Percentiles rank a stretch among this genome's conserved stretches.
These are phyloP conservation scores for Amphipyra tragopoginis DNA, from an alignment of 2,888 invertebrate genomes.

Conservation along the genomic window DNA sequence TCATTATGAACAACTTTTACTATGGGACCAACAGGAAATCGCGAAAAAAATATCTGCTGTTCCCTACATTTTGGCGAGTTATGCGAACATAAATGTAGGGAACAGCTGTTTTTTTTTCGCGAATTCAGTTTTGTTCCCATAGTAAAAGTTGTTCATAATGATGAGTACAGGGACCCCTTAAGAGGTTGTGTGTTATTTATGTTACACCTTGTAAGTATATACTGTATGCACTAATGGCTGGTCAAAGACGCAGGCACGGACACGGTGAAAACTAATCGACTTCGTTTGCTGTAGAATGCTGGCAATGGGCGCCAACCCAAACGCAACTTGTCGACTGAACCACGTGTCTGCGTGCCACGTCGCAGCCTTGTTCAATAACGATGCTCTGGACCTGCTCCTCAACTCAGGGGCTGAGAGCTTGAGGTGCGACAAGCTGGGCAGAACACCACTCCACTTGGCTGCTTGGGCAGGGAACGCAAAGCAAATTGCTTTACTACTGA, in stretches of 20 bases:
- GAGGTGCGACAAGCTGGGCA: constrained; percentile 70
- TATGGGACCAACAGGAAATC: no score
- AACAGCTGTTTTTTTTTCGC: no score
- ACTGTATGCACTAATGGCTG: not conserved
- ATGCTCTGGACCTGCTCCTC: constrained; percentile 70
- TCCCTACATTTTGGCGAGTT: no score
- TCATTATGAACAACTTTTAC: no score
- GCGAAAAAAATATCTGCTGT: no score
- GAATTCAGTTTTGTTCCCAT: no score
- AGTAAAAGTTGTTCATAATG: no score
- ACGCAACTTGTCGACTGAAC: constrained; percentile 59
- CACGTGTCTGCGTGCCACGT: constrained; percentile 68
- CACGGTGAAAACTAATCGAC: not conserved
- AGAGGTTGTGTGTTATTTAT: no score
- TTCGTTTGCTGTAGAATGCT: constrained; percentile 24
- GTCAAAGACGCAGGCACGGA: not conserved
- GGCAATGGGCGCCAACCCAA: constrained; percentile 56
- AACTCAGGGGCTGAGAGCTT: constrained; percentile 64
- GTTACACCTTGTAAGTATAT: no score
- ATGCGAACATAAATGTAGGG: no score
- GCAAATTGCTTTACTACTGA: constrained; percentile 65
- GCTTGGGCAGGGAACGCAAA: constrained; percentile 70
- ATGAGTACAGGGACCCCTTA: no score
- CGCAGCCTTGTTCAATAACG: constrained; percentile 68
- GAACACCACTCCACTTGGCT: constrained; percentile 77